A percentile compares a stretch with the other conserved stretches of the same genome.
Evolutionary conservation across 2,888 invertebrate species (phyloP).

Genomic region (Oscheius sp.): DNA sequence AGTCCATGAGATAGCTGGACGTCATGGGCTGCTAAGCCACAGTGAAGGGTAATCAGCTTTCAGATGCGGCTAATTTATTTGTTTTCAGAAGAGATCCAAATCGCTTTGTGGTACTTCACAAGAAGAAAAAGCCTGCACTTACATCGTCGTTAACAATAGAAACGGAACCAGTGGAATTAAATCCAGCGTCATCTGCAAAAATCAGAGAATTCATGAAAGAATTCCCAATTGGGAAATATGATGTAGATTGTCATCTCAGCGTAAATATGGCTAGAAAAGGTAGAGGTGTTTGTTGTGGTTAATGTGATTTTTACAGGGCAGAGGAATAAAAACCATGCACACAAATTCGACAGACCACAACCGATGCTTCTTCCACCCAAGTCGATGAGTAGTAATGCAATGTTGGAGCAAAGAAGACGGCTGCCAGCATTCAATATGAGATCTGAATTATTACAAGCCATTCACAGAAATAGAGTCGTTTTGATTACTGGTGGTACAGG

Average conservation of each 20-base stretch:
- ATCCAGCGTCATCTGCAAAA: background rate
- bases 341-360: background rate
- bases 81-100: slow-evolving; percentile 16
- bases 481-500: slow-evolving; percentile 68
- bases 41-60: slow-evolving; percentile 53
- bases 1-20: slow-evolving; percentile 54
- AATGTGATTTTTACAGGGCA: slow-evolving; percentile 2
- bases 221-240: background rate
- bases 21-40: slow-evolving; percentile 45
- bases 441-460: slow-evolving; percentile 47
- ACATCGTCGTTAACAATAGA: background rate
- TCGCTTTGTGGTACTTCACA: background rate
- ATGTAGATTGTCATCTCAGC: background rate
- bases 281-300: background rate
- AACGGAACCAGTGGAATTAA: background rate
- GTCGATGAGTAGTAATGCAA: background rate
- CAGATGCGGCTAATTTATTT: slow-evolving; percentile 1
- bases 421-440: slow-evolving; percentile 56
- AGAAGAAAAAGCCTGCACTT: background rate
- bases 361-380: slow-evolving; percentile 20
- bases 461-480: slow-evolving; percentile 47
- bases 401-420: background rate
- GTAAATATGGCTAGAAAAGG: background rate
- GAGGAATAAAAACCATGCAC: background rate
- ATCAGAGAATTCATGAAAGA: background rate